A percentile compares a stretch with the other conserved stretches of the same genome.
Conservation (phyloP, 2,797 vertebrate species). For the Pogonophryne albipinna region DNA sequence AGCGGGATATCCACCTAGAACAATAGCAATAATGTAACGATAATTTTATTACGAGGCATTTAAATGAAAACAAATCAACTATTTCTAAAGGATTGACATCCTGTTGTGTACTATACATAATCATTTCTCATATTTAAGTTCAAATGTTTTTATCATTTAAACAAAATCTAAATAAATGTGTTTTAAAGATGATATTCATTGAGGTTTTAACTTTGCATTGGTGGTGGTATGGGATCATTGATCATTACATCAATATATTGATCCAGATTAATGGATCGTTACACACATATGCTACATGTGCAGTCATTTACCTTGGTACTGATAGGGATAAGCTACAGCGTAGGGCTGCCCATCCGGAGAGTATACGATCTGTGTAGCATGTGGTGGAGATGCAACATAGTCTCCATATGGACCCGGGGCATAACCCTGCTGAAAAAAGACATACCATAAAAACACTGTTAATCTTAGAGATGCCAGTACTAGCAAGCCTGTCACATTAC, state of each 20-base stretch:
- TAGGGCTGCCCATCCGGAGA: conserved; percentile 90
- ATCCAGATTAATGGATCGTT: too few species aligned
- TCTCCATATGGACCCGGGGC: conserved; percentile 86
- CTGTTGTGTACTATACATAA: too few species aligned
- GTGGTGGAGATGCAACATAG: conserved; percentile 81
- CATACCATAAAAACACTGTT: background rate
- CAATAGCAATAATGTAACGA: background rate
- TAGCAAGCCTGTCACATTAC: background rate
- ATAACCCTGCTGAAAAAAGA: conserved; percentile 82
- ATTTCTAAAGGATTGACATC: too few species aligned
- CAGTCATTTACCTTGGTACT: conserved; percentile 74
- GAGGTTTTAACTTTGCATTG: too few species aligned
- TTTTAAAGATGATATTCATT: too few species aligned
- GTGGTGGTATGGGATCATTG: too few species aligned
- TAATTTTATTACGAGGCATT: too few species aligned
- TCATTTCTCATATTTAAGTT: too few species aligned
- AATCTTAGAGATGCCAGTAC: background rate
- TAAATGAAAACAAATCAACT: too few species aligned
- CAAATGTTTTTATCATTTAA: too few species aligned
- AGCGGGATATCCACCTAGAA: conserved; percentile 86
- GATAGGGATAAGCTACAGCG: conserved; percentile 89
- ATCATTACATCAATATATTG: too few species aligned
- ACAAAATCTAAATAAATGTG: too few species aligned
- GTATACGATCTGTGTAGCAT: conserved; percentile 89
- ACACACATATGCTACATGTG: background rate